phyloP scores from a whole-genome alignment of 2,888 invertebrate species.

The Acanthococcus lagerstroemiae region DNA sequence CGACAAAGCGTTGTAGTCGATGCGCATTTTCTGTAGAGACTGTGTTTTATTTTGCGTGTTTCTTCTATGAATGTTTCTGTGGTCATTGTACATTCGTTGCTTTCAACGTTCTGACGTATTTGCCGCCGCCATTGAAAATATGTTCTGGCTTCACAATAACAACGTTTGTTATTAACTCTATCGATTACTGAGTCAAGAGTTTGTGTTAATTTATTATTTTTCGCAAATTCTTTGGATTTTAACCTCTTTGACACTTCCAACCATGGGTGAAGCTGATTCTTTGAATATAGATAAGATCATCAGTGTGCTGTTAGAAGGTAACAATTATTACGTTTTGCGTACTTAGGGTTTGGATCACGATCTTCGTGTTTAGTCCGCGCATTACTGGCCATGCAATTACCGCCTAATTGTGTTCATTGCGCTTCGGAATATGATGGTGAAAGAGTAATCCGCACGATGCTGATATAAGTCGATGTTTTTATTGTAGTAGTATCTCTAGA shows the following conservation, averaged over 20 bases:
- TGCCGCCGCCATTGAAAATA: constrained; percentile 25
- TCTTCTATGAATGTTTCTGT: background rate
- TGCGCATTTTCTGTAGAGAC: too few species aligned
- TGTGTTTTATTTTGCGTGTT: too few species aligned
- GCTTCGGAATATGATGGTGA: background rate
- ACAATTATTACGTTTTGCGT: background rate
- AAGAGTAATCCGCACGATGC: too few species aligned
- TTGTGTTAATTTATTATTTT: background rate
- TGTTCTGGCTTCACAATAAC: constrained; percentile 15
- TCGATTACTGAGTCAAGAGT: constrained; percentile 18
- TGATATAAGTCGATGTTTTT: too few species aligned
- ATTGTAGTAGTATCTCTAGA: too few species aligned
- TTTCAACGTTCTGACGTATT: constrained; percentile 14
- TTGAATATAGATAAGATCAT: constrained; percentile 29
- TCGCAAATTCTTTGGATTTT: constrained; percentile 3
- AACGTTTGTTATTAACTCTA: constrained; percentile 17
- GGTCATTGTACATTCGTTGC: background rate
- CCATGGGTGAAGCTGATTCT: constrained; percentile 24
- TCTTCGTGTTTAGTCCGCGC: background rate
- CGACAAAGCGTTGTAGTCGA: too few species aligned
- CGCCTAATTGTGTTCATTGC: background rate
- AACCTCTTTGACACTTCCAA: constrained; percentile 6
- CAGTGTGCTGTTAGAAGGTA: constrained; percentile 28
- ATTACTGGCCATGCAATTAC: background rate
- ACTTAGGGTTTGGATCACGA: background rate